phyloP scores from a whole-genome alignment of 2,113 vertebrate species.

The Halichoerus grypus region DNA sequence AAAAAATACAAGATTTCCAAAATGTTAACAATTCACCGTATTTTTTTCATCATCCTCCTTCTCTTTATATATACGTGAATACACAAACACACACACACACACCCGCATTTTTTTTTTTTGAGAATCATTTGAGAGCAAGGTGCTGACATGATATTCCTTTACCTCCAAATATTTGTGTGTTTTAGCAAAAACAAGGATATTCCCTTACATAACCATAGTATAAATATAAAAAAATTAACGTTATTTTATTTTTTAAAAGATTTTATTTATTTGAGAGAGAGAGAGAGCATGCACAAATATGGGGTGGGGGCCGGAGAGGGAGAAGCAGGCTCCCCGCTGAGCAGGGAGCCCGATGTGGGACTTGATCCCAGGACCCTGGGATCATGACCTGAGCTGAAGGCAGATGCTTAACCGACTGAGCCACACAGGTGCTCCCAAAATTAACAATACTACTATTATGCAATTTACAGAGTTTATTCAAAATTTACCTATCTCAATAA shows the following conservation, averaged over 20 bases:
- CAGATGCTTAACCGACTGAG: not conserved
- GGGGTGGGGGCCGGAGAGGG: too few species aligned
- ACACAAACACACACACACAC: not conserved
- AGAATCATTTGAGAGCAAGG: not conserved
- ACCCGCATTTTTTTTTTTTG: not conserved
- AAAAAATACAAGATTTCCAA: slow-evolving; percentile 27
- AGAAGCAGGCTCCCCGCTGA: too few species aligned
- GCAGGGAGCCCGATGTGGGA: too few species aligned
- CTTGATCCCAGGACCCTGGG: too few species aligned
- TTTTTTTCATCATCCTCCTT: not conserved
- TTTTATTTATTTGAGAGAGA: too few species aligned
- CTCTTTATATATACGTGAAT: not conserved
- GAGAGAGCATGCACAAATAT: too few species aligned
- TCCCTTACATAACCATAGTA: not conserved
- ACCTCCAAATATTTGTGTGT: not conserved
- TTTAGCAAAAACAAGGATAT: not conserved
- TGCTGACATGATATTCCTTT: not conserved
- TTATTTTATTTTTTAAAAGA: not conserved
- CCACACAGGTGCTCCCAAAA: too few species aligned
- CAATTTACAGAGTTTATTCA: not conserved
- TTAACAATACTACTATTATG: not conserved
- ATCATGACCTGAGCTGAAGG: too few species aligned
- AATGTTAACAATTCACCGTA: slow-evolving; percentile 6
- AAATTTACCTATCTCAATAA: not conserved
- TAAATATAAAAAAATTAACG: slow-evolving; percentile 27